Percentiles rank a stretch among this genome's conserved stretches.
phyloP scores from a whole-genome alignment of 2,113 vertebrate species.

The Madoqua kirkii region DNA sequence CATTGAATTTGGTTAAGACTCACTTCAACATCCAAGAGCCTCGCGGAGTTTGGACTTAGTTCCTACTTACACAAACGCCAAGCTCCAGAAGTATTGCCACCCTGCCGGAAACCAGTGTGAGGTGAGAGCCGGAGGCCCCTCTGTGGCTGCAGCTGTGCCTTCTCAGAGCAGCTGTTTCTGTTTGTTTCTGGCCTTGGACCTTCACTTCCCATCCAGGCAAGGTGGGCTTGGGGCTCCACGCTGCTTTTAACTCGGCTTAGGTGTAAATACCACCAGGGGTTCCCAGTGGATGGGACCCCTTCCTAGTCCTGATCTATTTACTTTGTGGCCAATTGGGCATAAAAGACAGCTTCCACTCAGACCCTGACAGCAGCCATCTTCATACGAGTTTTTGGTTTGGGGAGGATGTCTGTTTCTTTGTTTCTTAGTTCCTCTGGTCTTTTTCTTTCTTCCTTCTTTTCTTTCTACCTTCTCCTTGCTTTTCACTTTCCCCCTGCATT shows the following conservation, averaged over 20 bases:
- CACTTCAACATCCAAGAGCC: neutral
- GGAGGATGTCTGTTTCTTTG: neutral
- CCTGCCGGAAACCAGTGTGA: neutral
- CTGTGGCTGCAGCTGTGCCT: neutral
- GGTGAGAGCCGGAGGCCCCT: neutral
- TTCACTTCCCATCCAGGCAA: neutral
- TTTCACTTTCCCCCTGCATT: neutral
- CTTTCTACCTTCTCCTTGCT: neutral
- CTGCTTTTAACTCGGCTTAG: neutral
- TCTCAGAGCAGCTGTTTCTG: neutral
- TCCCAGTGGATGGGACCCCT: neutral
- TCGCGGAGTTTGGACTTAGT: neutral
- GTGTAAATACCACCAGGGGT: neutral
- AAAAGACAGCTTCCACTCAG: neutral
- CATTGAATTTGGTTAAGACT: conserved; percentile 23
- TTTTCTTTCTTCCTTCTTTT: neutral
- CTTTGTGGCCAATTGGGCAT: neutral
- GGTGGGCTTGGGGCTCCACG: neutral
- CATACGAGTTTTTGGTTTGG: neutral
- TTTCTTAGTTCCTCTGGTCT: neutral
- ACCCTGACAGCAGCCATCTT: neutral
- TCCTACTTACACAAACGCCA: conserved; percentile 27
- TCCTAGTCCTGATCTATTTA: neutral
- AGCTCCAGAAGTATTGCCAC: neutral
- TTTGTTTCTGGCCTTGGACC: neutral